These are phyloP conservation scores for Phaonia tiefii DNA, from an alignment of 2,888 invertebrate genomes.

Conservation along the genomic window DNA sequence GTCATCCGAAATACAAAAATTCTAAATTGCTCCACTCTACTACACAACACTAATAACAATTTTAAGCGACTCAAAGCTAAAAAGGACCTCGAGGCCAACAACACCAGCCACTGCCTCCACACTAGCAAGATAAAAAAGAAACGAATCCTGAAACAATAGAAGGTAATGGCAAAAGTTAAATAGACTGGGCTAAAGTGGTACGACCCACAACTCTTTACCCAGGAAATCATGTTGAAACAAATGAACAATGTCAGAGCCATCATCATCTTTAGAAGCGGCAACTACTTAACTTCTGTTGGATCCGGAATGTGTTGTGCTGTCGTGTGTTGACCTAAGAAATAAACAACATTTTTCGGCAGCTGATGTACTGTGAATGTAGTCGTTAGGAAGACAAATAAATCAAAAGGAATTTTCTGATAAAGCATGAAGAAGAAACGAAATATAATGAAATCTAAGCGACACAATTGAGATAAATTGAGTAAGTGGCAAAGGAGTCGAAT, in stretches of 20 bases:
- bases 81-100: neutral
- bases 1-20: no score
- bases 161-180: constrained; percentile 33
- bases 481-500: neutral
- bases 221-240: neutral
- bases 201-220: neutral
- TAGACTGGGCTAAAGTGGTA: neutral
- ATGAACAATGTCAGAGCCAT: constrained; percentile 1
- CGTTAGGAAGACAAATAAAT: neutral
- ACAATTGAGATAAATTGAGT: neutral
- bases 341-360: neutral
- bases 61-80: no score
- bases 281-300: neutral
- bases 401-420: neutral
- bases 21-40: no score
- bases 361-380: neutral
- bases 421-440: no score
- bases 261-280: neutral
- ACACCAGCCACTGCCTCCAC: neutral
- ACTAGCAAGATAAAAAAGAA: neutral
- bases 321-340: neutral
- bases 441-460: neutral
- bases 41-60: no score
- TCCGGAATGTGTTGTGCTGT: constrained; percentile 18
- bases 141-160: neutral